Base-by-base conservation (phyloP, 2,888 invertebrate genomes). In the Hydriomena furcata region DNA sequence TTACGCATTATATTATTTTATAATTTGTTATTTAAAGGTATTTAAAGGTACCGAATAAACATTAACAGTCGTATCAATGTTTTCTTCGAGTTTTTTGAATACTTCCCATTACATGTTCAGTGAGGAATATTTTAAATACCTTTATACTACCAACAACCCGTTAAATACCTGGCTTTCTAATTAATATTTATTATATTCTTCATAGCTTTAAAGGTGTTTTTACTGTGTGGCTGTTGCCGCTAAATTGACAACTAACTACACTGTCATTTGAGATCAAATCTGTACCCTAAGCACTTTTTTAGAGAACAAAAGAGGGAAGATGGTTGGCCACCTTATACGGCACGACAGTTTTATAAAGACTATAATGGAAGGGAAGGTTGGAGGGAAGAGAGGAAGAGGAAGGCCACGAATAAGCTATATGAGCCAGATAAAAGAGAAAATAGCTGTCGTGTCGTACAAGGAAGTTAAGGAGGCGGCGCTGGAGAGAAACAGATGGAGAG, bases 221-320 rank as follows among this genome's bases (percentile, higher is more conserved):
- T 48, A 50, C 65, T 27, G 74, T 70, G 77, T 73, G 67, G 67
- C 55, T 55, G 52, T 63, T 48, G 69, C 75, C 78, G 78, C 80
- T 51, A 49, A 27, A 46, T 23, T 55, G 53, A 52, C 55, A 40
- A 31, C 17, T 28, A 45, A 48, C 42, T 25, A 36, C 48, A 30
- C 41, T 36, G 28, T 37, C 13, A 35, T 48, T 48, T 48, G 17
- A 17, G 25, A 7, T 12, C 34, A n/a, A 45, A 44, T 50, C 31
- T 25, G 31, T 32, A 4, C 13, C 12, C 0, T 8, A 12, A 41
- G 24, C 41, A 41, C 30, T 6, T 12, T 30, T 41, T 17, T 6
- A 17, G 13, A 10, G 7, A n/a, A n/a, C n/a, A n/a, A n/a, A n/a
- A n/a, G n/a, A n/a, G n/a, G n/a, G n/a, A n/a, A n/a, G n/a, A n/a